Base-by-base conservation (phyloP, 2,113 vertebrate genomes). In the Ceyx cyanopectus region DNA sequence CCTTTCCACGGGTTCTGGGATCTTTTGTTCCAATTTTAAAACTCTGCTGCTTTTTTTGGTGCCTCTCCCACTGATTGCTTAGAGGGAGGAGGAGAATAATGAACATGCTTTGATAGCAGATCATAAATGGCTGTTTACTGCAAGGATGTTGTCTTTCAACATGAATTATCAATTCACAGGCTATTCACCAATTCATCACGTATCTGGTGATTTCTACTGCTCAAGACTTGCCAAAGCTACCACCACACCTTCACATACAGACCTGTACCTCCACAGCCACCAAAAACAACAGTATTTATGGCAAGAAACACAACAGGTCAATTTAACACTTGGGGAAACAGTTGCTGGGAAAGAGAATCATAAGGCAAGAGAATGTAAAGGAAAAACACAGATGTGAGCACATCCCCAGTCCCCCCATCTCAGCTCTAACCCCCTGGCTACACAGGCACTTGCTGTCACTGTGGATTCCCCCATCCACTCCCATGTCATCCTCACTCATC, bases 331-430 rank as follows among this genome's bases (percentile, higher is more conserved):
- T 6, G 13, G 30, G 19, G 9, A 68, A 3, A 8, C 26, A 67
- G 48, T 43, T 12, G 26, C 32, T 41, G 15, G 34, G 37, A 13
- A 32, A 40, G n/a, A 57, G 46, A 26, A 51, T 5, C 2, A 17
- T 1, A 26, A 45, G 16, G 1, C 1, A 22, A 16, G 27, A 14
- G 45, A 67, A 61, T 0, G 1, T 0, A 4, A 34, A 63, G 11
- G 2, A 9, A 14, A 51, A 66, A 17, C 0, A 21, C 32, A 23
- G 7, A 22, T 22, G 27, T 1, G 7, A 53, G 68, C 41, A 54
- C 53, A 32, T 6, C 37, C 48, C 1, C 19, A 7, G 7, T 12
- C 40, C 29, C 58, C 48, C 11, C 8, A 26, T 2, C 54, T 18
- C 50, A 5, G 34, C 79, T 22, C 18, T 1, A 29, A 8, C 23